Percentiles rank a stretch among this genome's conserved stretches.
Evolutionary conservation across 2,888 invertebrate species (phyloP).

Genomic region (Stenoptilia bipunctidactyla): DNA sequence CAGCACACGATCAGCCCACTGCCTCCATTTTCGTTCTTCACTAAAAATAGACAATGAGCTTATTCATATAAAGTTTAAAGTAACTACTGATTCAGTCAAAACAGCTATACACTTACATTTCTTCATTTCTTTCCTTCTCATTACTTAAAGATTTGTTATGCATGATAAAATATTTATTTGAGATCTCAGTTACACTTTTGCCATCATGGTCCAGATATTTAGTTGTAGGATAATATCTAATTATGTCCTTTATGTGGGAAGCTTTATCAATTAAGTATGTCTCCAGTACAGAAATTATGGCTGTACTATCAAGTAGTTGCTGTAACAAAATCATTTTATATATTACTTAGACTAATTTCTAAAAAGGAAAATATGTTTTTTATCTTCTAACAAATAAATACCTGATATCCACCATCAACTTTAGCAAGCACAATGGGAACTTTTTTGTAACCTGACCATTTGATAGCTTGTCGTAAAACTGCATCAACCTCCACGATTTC

Average conservation of each 20-base stretch:
- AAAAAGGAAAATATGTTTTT: background rate
- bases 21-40: constrained; percentile 94
- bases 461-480: constrained; percentile 89
- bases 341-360: background rate
- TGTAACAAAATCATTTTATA: constrained; percentile 48
- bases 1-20: constrained; percentile 92
- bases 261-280: constrained; percentile 78
- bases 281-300: constrained; percentile 90
- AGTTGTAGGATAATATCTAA: constrained; percentile 82
- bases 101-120: constrained; percentile 59
- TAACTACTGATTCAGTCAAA: background rate
- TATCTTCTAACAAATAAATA: constrained; percentile 23
- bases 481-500: constrained; percentile 98
- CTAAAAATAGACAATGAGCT: constrained; percentile 57
- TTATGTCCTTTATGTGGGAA: constrained; percentile 75
- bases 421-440: constrained; percentile 91
- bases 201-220: constrained; percentile 77
- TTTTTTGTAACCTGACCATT: constrained; percentile 95
- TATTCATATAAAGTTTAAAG: background rate
- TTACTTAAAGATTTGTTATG: constrained; percentile 72
- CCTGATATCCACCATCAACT: constrained; percentile 79
- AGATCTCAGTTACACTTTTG: constrained; percentile 78
- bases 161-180: constrained; percentile 93
- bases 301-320: constrained; percentile 93
- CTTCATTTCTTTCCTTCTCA: constrained; percentile 57